phyloP scores from a whole-genome alignment of 2,888 invertebrate genomes.

The Agriopis aurantiaria region DNA sequence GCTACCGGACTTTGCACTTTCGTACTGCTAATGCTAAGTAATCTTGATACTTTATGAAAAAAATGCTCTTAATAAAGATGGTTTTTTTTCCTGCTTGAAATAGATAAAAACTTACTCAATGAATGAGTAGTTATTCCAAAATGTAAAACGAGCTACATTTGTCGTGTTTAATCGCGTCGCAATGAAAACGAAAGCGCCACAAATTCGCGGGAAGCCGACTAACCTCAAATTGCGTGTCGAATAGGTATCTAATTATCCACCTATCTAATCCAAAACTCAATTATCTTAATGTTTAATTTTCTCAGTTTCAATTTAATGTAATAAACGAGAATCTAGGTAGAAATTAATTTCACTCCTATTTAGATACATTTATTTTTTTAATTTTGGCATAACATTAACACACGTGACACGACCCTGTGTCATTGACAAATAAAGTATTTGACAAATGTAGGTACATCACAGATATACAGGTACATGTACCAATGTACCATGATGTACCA shows the following conservation, averaged over 20 bases:
- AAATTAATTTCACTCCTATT: background rate
- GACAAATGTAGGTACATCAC: no score
- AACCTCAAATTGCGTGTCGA: slow-evolving; percentile 31
- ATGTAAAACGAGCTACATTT: no score
- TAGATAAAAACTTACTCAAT: no score
- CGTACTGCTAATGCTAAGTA: background rate
- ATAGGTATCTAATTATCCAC: slow-evolving; percentile 13
- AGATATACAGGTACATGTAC: no score
- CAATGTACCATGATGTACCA: no score
- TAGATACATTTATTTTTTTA: no score
- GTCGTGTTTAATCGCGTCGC: background rate
- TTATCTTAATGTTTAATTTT: slow-evolving; percentile 1
- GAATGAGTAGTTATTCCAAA: no score
- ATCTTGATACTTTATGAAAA: slow-evolving; percentile 14
- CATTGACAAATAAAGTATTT: no score
- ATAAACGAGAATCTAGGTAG: background rate
- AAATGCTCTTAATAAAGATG: no score
- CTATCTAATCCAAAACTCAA: slow-evolving; percentile 7
- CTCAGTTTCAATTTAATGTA: slow-evolving; percentile 58
- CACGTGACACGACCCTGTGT: no score
- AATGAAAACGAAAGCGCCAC: slow-evolving; percentile 25
- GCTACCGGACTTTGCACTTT: slow-evolving; percentile 10
- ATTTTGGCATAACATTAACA: background rate
- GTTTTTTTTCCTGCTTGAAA: no score
- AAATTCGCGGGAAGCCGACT: slow-evolving; percentile 18